Evolutionary conservation across 2,113 vertebrate genomes (phyloP).

Genomic region (Phainopepla nitens): DNA sequence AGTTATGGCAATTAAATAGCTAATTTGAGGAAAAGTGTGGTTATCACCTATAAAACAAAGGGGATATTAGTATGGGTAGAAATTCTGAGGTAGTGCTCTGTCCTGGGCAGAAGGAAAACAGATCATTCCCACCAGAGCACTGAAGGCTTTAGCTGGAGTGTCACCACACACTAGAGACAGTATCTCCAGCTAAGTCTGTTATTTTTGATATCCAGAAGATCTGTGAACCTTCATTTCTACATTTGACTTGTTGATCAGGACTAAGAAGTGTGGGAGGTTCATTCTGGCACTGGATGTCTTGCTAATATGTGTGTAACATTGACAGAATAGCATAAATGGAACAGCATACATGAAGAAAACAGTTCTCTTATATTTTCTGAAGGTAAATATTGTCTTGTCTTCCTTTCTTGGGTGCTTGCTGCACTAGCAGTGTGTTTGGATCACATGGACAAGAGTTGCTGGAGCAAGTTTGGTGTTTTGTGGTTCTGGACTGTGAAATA

Average conservation of each 20-base stretch:
- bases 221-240: not conserved
- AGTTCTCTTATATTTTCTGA: not conserved
- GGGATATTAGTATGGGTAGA: not conserved
- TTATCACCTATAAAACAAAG: not conserved
- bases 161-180: not conserved
- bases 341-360: not conserved
- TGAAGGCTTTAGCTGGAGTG: not conserved
- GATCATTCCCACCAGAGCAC: not conserved
- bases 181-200: not conserved
- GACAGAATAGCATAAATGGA: not conserved
- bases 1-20: not conserved
- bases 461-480: not conserved
- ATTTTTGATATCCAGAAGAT: not conserved
- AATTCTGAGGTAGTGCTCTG: not conserved
- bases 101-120: not conserved
- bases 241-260: not conserved
- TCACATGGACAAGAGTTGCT: not conserved
- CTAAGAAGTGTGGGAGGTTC: not conserved
- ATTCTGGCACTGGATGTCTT: not conserved
- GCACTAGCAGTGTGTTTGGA: not conserved
- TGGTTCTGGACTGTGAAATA: not conserved
- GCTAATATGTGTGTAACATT: not conserved
- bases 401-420: not conserved
- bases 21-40: not conserved
- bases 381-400: not conserved